Base-by-base conservation (phyloP, 2,888 invertebrate species). In the Macaria liturata region DNA sequence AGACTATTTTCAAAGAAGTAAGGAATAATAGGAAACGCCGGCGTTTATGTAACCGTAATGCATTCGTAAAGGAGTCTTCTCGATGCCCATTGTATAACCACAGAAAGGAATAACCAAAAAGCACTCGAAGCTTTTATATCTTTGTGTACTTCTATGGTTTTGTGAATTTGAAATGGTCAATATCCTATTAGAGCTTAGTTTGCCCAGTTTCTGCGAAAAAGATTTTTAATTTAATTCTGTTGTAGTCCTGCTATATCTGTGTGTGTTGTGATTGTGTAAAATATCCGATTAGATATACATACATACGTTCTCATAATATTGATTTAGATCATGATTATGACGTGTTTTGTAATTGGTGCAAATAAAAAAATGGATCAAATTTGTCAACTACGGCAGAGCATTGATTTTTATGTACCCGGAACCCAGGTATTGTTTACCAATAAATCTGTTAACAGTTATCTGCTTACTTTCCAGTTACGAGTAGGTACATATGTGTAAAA, bases 111-210 rank as follows among this genome's bases (percentile, higher is more conserved):
- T 79, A 75, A 76, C 74, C 78, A 82, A 81, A 81, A 83, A 84
- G 81, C 76, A 74, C 81, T 83, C 68, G 76, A 83, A 71, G 63
- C 81, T 79, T 83, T 85, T 86, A 86, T 84, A 85, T 86, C 83
- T 84, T 83, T 67, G 68, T 75, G 55, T 77, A 75, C 75, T 79
- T 79, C 74, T 72, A 75, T 72, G 69, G 74, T 75, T 71, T 75
- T 75, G 74, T 76, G 71, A 74, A 66, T 66, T 66, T 69, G 74
- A 72, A 76, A 84, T 80, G 72, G 75, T 83, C 72, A 77, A 81
- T 80, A 84, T 82, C 80, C 80, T 84, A 83, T 84, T 83, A 81
- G 68, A 70, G 69, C 66, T 79, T 74, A 72, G 75, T 80, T 79
- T 78, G 71, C 66, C 67, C 70, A 71, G 66, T 74, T 83, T 82